Evolutionary conservation across 2,113 vertebrate genomes (phyloP).

Genomic region (Genyomyrus donnyi): DNA sequence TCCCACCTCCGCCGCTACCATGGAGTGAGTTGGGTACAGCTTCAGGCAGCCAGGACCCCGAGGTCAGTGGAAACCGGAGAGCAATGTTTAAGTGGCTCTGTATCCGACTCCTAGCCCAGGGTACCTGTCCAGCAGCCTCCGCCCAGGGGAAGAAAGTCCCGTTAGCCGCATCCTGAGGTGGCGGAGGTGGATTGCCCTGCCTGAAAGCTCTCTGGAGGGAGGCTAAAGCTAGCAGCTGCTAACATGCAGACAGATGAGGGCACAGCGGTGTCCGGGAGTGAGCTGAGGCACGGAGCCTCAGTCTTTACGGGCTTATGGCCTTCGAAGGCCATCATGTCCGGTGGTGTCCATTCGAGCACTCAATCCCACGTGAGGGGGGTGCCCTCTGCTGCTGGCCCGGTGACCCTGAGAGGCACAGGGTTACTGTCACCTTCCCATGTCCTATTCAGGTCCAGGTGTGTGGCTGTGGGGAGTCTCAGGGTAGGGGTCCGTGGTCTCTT

Average conservation of each 20-base stretch:
- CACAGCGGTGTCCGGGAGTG: not conserved
- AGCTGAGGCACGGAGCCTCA: not conserved
- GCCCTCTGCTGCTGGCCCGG: not conserved
- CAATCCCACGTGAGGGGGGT: not conserved
- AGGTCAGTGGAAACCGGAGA: not conserved
- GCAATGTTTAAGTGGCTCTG: not conserved
- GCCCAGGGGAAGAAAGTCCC: not conserved
- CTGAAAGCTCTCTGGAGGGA: not conserved
- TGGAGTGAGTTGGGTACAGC: not conserved
- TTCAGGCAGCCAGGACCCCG: not conserved
- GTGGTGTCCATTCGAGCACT: not conserved
- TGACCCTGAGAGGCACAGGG: not conserved
- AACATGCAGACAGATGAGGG: not conserved
- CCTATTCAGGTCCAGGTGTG: not conserved
- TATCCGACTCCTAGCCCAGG: not conserved
- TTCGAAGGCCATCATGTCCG: not conserved
- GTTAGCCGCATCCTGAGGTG: not conserved
- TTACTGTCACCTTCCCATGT: not conserved
- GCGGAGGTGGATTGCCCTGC: not conserved
- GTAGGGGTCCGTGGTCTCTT: not conserved
- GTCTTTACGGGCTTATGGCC: not conserved
- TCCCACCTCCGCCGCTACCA: not conserved
- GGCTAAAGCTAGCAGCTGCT: not conserved
- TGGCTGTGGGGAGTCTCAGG: no score
- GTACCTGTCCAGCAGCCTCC: not conserved